phyloP scores from a whole-genome alignment of 2,888 invertebrate genomes.

The Platynereis dumerilii region DNA sequence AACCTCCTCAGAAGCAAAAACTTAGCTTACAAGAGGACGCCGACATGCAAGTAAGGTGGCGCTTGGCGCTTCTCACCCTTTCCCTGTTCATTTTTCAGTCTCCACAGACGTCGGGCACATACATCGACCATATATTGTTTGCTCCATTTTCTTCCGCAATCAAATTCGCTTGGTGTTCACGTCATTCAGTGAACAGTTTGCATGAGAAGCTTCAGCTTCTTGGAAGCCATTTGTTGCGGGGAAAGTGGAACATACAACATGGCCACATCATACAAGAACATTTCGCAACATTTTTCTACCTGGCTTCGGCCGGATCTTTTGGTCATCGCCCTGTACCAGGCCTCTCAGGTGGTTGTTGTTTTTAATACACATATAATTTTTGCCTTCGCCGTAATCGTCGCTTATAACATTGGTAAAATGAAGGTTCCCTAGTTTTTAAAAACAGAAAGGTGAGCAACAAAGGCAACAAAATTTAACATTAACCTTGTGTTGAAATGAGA shows the following conservation, averaged over 20 bases:
- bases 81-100: too few relatives aligned
- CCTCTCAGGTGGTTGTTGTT: constrained; percentile 22
- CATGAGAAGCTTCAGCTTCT: neutral
- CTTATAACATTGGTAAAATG: constrained; percentile 16
- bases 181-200: neutral
- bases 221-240: neutral
- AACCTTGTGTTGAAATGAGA: too few relatives aligned
- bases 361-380: constrained; percentile 13
- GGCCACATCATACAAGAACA: neutral
- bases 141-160: constrained; percentile 3
- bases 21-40: too few relatives aligned
- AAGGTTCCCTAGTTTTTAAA: constrained; percentile 20
- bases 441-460: neutral
- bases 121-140: neutral
- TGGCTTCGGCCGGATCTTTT: constrained; percentile 27
- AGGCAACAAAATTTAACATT: too few relatives aligned
- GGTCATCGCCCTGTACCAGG: constrained; percentile 33
- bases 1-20: too few relatives aligned
- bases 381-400: constrained; percentile 10
- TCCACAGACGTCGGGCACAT: too few relatives aligned
- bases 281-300: neutral
- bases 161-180: neutral
- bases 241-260: too few relatives aligned
- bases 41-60: too few relatives aligned
- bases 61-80: too few relatives aligned